Percentiles rank a stretch among this genome's conserved stretches.
Conservation (phyloP, 1,140 invertebrate genomes). For the Octopus sinensis region DNA sequence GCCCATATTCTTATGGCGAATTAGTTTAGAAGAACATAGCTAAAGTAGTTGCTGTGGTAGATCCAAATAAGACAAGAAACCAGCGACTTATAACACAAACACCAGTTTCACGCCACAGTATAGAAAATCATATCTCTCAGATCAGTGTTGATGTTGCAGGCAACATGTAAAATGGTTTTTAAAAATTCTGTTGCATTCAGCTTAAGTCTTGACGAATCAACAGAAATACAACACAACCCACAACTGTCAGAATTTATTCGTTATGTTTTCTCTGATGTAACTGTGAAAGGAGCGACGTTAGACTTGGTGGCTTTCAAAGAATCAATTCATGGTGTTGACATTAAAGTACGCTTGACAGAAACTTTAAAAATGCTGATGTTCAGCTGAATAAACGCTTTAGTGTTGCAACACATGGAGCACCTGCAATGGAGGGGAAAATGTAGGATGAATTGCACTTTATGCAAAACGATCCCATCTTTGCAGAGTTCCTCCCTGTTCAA, state of each 20-base stretch:
- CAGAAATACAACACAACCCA: background rate
- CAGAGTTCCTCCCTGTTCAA: constrained; percentile 3
- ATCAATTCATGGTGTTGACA: constrained; percentile 2
- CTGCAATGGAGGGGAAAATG: background rate
- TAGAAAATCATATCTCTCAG: background rate
- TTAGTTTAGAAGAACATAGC: too few relatives aligned
- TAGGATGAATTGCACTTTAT: background rate
- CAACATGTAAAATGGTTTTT: background rate
- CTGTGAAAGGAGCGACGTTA: background rate
- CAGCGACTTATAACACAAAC: background rate
- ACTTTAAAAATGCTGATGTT: background rate
- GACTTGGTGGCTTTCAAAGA: background rate
- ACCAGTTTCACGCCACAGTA: background rate
- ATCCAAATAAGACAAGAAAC: too few relatives aligned
- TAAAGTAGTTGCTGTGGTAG: too few relatives aligned
- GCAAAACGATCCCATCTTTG: background rate
- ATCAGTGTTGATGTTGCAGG: background rate
- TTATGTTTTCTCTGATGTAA: background rate
- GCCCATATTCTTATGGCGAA: too few relatives aligned
- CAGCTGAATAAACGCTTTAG: background rate
- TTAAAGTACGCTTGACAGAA: constrained; percentile 4
- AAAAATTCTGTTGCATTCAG: background rate
- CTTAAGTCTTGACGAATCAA: background rate
- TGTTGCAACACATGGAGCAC: background rate
- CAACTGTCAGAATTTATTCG: background rate